phyloP scores from a whole-genome alignment of 2,797 vertebrate genomes.

The Danio albolineatus region DNA sequence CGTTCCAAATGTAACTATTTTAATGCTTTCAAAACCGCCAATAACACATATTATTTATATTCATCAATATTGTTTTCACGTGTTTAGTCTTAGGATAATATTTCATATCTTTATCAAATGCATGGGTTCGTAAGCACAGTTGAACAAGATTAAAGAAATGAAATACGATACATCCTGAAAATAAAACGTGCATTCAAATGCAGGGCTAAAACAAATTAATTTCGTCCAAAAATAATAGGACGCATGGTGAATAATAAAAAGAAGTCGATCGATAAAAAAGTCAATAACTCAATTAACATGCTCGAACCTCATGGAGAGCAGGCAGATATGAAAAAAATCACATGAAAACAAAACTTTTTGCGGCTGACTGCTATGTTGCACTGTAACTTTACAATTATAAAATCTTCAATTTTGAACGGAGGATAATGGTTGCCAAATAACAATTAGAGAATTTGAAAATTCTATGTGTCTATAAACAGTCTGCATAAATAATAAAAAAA shows the following conservation, averaged over 20 bases:
- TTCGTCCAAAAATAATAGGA: slow-evolving; percentile 33
- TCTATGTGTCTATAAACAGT: background rate
- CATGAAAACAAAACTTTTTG: slow-evolving; percentile 26
- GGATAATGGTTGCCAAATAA: background rate
- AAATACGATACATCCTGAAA: background rate
- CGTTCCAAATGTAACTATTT: background rate
- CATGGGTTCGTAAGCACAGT: background rate
- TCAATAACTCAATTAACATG: slow-evolving; percentile 63
- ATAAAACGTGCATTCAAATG: background rate
- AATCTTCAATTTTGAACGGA: background rate
- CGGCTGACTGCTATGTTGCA: background rate
- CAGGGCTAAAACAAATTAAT: slow-evolving; percentile 20
- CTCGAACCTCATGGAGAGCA: slow-evolving; percentile 42
- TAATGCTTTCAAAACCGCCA: background rate
- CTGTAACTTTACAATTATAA: background rate
- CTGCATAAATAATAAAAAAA: no score
- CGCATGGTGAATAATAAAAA: slow-evolving; percentile 51
- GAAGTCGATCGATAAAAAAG: slow-evolving; percentile 55
- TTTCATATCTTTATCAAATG: background rate
- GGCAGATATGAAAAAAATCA: slow-evolving; percentile 17
- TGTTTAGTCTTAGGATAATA: background rate
- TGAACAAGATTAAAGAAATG: background rate
- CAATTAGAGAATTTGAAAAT: background rate
- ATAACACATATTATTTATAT: background rate
- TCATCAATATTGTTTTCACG: background rate